Percentiles rank a stretch among this genome's conserved stretches.
Evolutionary conservation across 2,888 invertebrate genomes (phyloP).

Genomic region (Caenorhabditis virilis): DNA sequence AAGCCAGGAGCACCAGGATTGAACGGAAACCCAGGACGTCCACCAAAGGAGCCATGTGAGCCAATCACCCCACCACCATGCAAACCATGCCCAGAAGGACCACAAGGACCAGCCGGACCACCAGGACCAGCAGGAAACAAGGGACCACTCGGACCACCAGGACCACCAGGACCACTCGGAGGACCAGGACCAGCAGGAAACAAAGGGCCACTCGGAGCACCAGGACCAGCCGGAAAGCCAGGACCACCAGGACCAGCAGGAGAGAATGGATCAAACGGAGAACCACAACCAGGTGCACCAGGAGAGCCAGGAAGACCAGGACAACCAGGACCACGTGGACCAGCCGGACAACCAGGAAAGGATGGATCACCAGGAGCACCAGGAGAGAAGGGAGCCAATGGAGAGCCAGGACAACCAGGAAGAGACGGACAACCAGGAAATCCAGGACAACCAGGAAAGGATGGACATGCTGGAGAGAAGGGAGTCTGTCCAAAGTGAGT

Average conservation of each 20-base stretch:
- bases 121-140: conserved; percentile 56
- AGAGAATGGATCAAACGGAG: conserved; percentile 39
- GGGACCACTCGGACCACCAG: conserved; percentile 50
- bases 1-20: conserved; percentile 66
- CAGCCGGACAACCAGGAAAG: conserved; percentile 46
- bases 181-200: conserved; percentile 37
- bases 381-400: conserved; percentile 51
- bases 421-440: conserved; percentile 40
- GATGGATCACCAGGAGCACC: conserved; percentile 41
- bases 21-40: conserved; percentile 67
- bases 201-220: conserved; percentile 46
- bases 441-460: conserved; percentile 44
- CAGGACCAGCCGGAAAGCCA: conserved; percentile 48
- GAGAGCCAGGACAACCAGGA: conserved; percentile 49
- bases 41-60: conserved; percentile 62
- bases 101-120: conserved; percentile 51
- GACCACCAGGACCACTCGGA: conserved; percentile 50
- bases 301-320: conserved; percentile 53
- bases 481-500: conserved; percentile 38
- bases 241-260: conserved; percentile 47
- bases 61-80: conserved; percentile 68
- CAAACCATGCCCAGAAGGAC: conserved; percentile 65
- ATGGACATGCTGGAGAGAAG: conserved; percentile 38
- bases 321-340: conserved; percentile 48
- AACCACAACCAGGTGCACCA: conserved; percentile 43